A percentile compares a stretch with the other conserved stretches of the same genome.
Conservation (phyloP, 2,797 vertebrate species). For the Eidolon dupreanum region DNA sequence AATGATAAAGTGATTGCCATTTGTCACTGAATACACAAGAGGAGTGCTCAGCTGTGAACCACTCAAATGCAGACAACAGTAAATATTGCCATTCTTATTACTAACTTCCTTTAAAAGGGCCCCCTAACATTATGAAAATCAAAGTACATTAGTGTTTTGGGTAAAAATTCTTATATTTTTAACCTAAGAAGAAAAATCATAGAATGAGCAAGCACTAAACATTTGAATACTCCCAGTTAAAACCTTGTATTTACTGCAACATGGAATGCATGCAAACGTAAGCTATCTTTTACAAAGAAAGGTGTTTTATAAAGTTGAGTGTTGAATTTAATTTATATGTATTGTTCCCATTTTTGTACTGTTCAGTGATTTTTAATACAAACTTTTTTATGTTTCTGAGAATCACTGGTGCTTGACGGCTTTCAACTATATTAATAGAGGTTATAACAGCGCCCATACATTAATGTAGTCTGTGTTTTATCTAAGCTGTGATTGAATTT, state of each 20-base stretch:
- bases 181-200: constrained; percentile 73
- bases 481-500: constrained; percentile 88
- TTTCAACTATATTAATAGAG: constrained; percentile 90
- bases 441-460: constrained; percentile 87
- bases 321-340: constrained; percentile 89
- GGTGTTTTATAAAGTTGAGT: constrained; percentile 87
- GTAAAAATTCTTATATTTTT: constrained; percentile 76
- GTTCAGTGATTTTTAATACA: constrained; percentile 92
- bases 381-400: constrained; percentile 91
- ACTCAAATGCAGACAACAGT: constrained; percentile 85
- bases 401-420: constrained; percentile 87
- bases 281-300: constrained; percentile 83
- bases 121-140: constrained; percentile 73
- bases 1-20: constrained; percentile 92
- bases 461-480: constrained; percentile 87
- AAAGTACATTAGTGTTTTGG: constrained; percentile 62
- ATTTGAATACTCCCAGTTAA: constrained; percentile 57
- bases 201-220: constrained; percentile 58
- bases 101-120: constrained; percentile 81
- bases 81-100: constrained; percentile 85
- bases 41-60: constrained; percentile 88
- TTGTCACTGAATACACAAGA: constrained; percentile 91
- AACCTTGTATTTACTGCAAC: constrained; percentile 81
- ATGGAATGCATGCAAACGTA: constrained; percentile 71
- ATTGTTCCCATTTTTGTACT: constrained; percentile 90